These are phyloP conservation scores for Panopea generosa DNA, from an alignment of 2,888 invertebrate species.

Conservation along the genomic window DNA sequence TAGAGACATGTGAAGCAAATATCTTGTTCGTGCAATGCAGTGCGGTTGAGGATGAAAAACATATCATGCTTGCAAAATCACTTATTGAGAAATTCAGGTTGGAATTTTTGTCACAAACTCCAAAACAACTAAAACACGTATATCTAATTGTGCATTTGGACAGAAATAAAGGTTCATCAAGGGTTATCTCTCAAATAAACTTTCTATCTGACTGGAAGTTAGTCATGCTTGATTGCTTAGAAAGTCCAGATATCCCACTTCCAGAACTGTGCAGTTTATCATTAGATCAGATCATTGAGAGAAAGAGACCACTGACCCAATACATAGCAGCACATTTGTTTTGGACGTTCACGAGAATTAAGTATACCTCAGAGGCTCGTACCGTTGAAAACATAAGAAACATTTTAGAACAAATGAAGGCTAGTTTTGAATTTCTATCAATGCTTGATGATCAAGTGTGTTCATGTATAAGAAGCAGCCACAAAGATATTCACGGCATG, in stretches of 20 bases:
- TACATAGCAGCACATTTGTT: constrained; percentile 61
- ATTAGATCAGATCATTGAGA: constrained; percentile 39
- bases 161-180: constrained; percentile 16
- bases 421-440: constrained; percentile 17
- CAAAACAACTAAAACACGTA: constrained; percentile 23
- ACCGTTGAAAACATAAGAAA: constrained; percentile 42
- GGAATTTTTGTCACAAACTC: constrained; percentile 7
- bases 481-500: background rate
- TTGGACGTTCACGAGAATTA: constrained; percentile 66
- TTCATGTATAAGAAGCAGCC: constrained; percentile 5
- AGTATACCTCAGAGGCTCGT: constrained; percentile 46
- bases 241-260: constrained; percentile 35
- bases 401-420: constrained; percentile 35
- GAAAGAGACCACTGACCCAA: constrained; percentile 33
- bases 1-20: constrained; percentile 25
- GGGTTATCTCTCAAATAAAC: constrained; percentile 53
- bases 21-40: constrained; percentile 63
- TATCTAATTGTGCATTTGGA: constrained; percentile 49
- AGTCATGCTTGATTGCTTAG: constrained; percentile 58
- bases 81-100: constrained; percentile 47
- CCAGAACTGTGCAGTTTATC: constrained; percentile 22
- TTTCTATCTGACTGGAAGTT: constrained; percentile 66
- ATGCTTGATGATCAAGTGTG: constrained; percentile 5
- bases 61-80: constrained; percentile 62
- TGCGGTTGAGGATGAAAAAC: constrained; percentile 57